phyloP scores from a whole-genome alignment of 2,797 vertebrate species.

The Sus cebifrons region DNA sequence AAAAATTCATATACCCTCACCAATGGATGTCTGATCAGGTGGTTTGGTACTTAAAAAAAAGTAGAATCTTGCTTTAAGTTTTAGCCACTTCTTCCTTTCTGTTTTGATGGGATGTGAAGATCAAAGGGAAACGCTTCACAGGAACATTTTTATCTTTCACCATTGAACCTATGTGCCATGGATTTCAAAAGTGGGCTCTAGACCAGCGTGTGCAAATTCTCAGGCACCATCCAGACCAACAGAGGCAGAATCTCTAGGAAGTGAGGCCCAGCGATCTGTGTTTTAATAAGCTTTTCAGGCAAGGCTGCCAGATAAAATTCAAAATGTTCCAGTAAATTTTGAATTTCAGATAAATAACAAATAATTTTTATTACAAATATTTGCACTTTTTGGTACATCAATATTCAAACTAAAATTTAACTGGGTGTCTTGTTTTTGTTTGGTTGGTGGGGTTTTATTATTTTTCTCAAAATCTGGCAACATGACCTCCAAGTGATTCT shows the following conservation, averaged over 20 bases:
- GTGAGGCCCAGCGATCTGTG: not conserved
- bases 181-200: not conserved
- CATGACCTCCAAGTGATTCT: not conserved
- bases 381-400: conserved; percentile 10
- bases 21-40: conserved; percentile 49
- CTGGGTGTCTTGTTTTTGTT: not conserved
- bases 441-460: not conserved
- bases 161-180: not conserved
- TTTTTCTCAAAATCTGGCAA: conserved; percentile 44
- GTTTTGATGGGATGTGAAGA: not conserved
- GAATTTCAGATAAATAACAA: conserved; percentile 58
- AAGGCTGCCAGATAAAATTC: conserved; percentile 61
- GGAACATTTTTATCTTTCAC: not conserved
- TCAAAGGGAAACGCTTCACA: not conserved
- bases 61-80: not conserved
- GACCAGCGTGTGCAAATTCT: conserved; percentile 21
- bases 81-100: conserved; percentile 24
- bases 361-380: conserved; percentile 61
- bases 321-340: not conserved
- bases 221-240: conserved; percentile 2
- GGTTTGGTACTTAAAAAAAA: not conserved
- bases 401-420: conserved; percentile 58
- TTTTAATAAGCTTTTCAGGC: conserved; percentile 38
- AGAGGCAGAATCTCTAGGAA: not conserved
- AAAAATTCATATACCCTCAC: conserved; percentile 12